Conservation (phyloP, 1,140 invertebrate genomes). For the Cydia fagiglandana region DNA sequence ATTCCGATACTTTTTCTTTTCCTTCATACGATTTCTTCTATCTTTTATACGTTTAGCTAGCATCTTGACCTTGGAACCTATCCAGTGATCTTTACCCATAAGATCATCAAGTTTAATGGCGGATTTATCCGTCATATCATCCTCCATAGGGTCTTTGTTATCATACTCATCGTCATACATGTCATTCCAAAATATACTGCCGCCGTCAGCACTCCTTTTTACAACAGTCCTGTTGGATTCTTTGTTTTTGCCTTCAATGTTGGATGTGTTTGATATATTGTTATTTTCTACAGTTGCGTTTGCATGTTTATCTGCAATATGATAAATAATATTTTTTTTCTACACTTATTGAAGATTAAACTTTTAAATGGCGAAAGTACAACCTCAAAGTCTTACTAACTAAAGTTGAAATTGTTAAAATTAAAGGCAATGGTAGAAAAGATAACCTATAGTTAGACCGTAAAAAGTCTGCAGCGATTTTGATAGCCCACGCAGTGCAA, state of each 20-base stretch:
- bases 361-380: too few relatives aligned
- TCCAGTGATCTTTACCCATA: conserved; percentile 50
- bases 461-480: too few relatives aligned
- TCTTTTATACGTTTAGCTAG: conserved; percentile 13
- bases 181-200: conserved; percentile 62
- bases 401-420: too few relatives aligned
- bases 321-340: neutral
- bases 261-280: neutral
- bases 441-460: too few relatives aligned
- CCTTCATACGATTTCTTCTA: neutral
- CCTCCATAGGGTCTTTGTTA: conserved; percentile 54
- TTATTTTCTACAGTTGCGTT: conserved; percentile 3
- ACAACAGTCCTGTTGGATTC: conserved; percentile 47
- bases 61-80: conserved; percentile 43
- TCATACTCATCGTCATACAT: conserved; percentile 70
- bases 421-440: too few relatives aligned
- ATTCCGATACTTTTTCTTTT: neutral
- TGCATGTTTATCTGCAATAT: neutral
- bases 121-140: conserved; percentile 47
- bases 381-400: too few relatives aligned
- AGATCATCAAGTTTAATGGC: conserved; percentile 46
- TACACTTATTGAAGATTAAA: too few relatives aligned
- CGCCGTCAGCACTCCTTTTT: conserved; percentile 53
- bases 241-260: neutral
- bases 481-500: too few relatives aligned